A percentile compares a stretch with the other conserved stretches of the same genome.
These are phyloP conservation scores for Dione juno DNA, from an alignment of 2,888 invertebrate species.

Conservation along the genomic window DNA sequence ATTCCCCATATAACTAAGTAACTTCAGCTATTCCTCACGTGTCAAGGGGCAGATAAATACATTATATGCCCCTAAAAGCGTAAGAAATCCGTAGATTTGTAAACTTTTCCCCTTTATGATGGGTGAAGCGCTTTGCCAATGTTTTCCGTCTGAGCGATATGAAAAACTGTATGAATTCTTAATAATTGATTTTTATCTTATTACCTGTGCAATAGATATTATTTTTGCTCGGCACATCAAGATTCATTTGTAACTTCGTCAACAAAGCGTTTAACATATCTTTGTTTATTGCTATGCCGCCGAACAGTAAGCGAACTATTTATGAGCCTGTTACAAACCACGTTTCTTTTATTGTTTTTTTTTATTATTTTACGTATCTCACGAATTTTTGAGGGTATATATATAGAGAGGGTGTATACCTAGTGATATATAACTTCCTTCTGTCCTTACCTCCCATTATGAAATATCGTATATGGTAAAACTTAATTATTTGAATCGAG, in stretches of 20 bases:
- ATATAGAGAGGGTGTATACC: neutral
- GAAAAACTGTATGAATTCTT: conserved; percentile 66
- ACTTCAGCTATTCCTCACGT: conserved; percentile 75
- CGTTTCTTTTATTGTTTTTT: conserved; percentile 44
- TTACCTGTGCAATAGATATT: conserved; percentile 44
- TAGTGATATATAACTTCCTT: neutral
- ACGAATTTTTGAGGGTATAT: no score
- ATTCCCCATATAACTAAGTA: conserved; percentile 66
- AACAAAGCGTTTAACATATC: conserved; percentile 72
- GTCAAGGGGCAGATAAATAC: conserved; percentile 81
- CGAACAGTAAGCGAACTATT: conserved; percentile 69
- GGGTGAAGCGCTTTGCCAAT: conserved; percentile 73
- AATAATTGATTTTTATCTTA: conserved; percentile 53
- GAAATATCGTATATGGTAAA: neutral
- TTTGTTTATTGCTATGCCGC: conserved; percentile 68
- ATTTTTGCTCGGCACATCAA: conserved; percentile 49
- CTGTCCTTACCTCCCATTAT: no score
- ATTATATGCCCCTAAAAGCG: conserved; percentile 80
- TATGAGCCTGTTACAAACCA: conserved; percentile 61
- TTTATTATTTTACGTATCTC: conserved; percentile 39
- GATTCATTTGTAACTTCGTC: conserved; percentile 73
- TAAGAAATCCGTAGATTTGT: conserved; percentile 82
- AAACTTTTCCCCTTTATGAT: conserved; percentile 82
- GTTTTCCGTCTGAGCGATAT: conserved; percentile 76
- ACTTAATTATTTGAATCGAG: no score